A percentile compares a stretch with the other conserved stretches of the same genome.
phyloP scores from a whole-genome alignment of 2,888 invertebrate genomes.

The Cyaniris semiargus region DNA sequence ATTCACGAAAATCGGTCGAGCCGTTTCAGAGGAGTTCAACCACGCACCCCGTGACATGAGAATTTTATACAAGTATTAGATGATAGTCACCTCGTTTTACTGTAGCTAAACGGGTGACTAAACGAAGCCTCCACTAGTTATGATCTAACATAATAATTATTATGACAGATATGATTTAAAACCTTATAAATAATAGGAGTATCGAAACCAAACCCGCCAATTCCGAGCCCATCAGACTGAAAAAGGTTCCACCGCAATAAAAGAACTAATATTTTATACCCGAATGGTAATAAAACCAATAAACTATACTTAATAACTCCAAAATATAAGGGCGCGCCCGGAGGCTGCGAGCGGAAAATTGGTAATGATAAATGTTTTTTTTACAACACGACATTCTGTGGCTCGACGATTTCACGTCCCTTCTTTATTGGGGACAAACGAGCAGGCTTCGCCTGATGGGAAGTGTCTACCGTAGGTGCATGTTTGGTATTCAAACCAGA shows the following conservation, averaged over 20 bases:
- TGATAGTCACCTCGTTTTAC: no score
- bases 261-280: constrained; percentile 25
- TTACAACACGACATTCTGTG: constrained; percentile 63
- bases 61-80: no score
- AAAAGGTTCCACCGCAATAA: constrained; percentile 28
- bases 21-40: no score
- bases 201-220: background rate
- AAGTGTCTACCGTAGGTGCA: background rate
- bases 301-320: constrained; percentile 26
- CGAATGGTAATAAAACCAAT: constrained; percentile 30
- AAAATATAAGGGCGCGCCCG: constrained; percentile 29
- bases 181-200: background rate
- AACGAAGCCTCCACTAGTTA: no score
- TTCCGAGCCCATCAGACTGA: constrained; percentile 3
- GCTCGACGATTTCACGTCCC: constrained; percentile 58
- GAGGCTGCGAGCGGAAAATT: constrained; percentile 53
- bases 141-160: no score
- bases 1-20: no score
- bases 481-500: no score
- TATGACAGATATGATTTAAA: background rate
- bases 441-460: background rate
- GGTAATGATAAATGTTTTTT: constrained; percentile 66
- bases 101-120: no score
- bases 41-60: no score
- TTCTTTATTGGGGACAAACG: background rate